These are phyloP conservation scores for Athene cunicularia DNA, from an alignment of 2,113 vertebrate species.

Conservation along the genomic window DNA sequence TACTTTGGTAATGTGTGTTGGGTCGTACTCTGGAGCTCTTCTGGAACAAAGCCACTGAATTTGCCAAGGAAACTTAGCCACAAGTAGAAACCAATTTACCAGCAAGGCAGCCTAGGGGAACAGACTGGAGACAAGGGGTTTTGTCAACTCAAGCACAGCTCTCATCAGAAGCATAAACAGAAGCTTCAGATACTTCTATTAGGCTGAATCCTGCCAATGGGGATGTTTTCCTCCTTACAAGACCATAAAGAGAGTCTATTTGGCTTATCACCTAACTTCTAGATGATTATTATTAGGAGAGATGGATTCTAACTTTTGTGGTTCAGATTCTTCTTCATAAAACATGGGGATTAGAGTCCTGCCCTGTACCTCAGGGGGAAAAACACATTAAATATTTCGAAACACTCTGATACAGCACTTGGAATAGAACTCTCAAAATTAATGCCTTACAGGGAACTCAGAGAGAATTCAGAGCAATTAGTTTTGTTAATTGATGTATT, in stretches of 20 bases:
- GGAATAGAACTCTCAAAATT: not conserved
- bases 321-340: not conserved
- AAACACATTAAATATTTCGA: slow-evolving; percentile 22
- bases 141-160: not conserved
- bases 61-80: not conserved
- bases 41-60: not conserved
- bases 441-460: not conserved
- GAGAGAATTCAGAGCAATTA: slow-evolving; percentile 29
- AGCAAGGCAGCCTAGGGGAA: not conserved
- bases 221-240: not conserved
- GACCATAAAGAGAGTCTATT: not conserved
- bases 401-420: not conserved
- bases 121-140: not conserved
- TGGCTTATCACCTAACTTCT: not conserved
- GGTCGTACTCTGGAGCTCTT: not conserved
- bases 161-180: not conserved
- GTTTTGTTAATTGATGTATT: slow-evolving; percentile 27
- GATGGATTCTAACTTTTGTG: not conserved
- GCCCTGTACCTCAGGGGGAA: not conserved
- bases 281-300: not conserved
- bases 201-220: not conserved
- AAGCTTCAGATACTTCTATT: not conserved
- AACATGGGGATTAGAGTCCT: not conserved
- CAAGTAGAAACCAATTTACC: not conserved
- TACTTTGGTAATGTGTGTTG: not conserved